Percentiles rank a stretch among this genome's conserved stretches.
phyloP scores from a whole-genome alignment of 1,140 invertebrate species.

The Gyrodactylus bullatarudis region DNA sequence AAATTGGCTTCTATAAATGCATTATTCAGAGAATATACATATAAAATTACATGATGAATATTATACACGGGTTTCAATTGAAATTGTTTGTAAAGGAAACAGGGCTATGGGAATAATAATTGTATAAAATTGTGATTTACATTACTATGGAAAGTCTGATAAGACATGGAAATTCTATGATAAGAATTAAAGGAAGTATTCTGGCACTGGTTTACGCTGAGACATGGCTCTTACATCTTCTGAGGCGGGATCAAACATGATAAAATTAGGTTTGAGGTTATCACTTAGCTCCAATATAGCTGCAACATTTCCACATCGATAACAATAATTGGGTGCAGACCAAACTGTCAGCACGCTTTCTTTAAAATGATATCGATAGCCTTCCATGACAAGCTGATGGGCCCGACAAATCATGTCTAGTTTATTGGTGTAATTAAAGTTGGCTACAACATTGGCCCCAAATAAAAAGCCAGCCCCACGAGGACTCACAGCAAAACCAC shows the following conservation, averaged over 20 bases:
- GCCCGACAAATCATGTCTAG: conserved; percentile 3
- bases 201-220: neutral
- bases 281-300: conserved; percentile 91
- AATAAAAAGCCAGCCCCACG: conserved; percentile 84
- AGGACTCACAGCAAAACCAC: conserved; percentile 64
- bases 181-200: conserved; percentile 3
- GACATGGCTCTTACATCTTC: conserved; percentile 1
- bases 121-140: too few species aligned
- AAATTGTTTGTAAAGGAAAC: too few species aligned
- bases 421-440: conserved; percentile 42
- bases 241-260: conserved; percentile 2
- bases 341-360: conserved; percentile 94
- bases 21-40: too few species aligned
- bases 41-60: too few species aligned
- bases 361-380: conserved; percentile 83
- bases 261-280: neutral
- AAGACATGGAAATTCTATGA: too few species aligned
- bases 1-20: too few species aligned
- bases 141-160: too few species aligned
- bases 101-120: too few species aligned
- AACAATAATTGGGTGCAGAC: conserved; percentile 99
- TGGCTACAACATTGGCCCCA: conserved; percentile 73
- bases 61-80: too few species aligned
- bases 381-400: conserved; percentile 7
- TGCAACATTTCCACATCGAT: conserved; percentile 92